Conservation (phyloP, 1,140 invertebrate species). For the Varroa destructor region DNA sequence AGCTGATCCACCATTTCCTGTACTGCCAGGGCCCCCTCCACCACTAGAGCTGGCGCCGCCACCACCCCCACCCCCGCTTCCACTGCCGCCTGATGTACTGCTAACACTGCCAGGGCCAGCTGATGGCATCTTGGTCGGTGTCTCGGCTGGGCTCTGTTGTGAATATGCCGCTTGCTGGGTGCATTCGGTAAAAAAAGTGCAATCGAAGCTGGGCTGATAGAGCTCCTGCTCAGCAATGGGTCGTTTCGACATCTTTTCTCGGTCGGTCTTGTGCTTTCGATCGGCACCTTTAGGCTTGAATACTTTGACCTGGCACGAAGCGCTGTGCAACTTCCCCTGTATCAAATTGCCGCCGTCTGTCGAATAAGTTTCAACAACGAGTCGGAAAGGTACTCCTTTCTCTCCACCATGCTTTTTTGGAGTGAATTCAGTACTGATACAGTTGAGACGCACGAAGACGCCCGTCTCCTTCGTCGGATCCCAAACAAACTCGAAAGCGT, state of each 20-base stretch:
- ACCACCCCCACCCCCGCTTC: no score
- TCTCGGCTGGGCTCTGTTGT: constrained; percentile 8
- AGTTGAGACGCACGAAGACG: constrained; percentile 78
- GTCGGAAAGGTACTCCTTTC: constrained; percentile 88
- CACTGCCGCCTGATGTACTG: not conserved
- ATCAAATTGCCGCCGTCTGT: constrained; percentile 40
- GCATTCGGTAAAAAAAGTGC: constrained; percentile 71
- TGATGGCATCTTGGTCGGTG: constrained; percentile 1
- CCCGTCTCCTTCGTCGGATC: constrained; percentile 91
- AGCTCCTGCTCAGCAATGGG: constrained; percentile 72
- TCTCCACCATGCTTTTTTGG: constrained; percentile 95
- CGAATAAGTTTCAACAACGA: constrained; percentile 59
- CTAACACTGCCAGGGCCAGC: not conserved
- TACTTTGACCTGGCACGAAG: constrained; percentile 87
- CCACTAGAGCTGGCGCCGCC: not conserved
- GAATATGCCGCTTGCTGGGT: constrained; percentile 31
- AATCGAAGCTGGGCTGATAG: constrained; percentile 86
- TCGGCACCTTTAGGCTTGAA: constrained; percentile 83
- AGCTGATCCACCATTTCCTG: constrained; percentile 5
- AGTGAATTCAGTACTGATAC: constrained; percentile 93
- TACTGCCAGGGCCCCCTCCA: not conserved
- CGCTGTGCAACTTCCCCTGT: constrained; percentile 58
- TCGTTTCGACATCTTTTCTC: constrained; percentile 80
- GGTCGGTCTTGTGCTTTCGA: constrained; percentile 90
- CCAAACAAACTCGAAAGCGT: constrained; percentile 78